Evolutionary conservation across 2,797 vertebrate genomes (phyloP).

Genomic region (Dallia pectoralis): DNA sequence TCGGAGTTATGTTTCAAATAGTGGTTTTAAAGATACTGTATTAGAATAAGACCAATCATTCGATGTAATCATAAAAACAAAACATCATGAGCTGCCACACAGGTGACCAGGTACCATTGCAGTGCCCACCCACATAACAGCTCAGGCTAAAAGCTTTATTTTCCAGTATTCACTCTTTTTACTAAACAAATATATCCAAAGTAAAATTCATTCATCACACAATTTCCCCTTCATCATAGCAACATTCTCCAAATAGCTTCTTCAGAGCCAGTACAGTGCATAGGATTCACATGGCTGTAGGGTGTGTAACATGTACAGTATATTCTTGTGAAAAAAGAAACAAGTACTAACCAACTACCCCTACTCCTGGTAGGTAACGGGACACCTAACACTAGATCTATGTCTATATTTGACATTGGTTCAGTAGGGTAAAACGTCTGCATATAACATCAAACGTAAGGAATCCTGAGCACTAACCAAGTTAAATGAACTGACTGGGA

Average conservation of each 20-base stretch:
- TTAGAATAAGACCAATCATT: constrained; percentile 5
- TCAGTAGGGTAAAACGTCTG: neutral
- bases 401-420: too few relatives aligned
- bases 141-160: constrained; percentile 62
- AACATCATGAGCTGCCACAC: constrained; percentile 66
- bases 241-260: constrained; percentile 28
- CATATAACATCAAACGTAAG: constrained; percentile 21
- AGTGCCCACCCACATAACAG: constrained; percentile 42
- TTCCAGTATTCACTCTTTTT: constrained; percentile 52
- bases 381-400: too few relatives aligned
- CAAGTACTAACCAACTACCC: constrained; percentile 28
- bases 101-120: constrained; percentile 22
- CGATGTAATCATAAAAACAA: constrained; percentile 62
- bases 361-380: constrained; percentile 59
- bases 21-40: constrained; percentile 11
- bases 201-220: constrained; percentile 35
- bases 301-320: too few relatives aligned
- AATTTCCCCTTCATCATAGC: constrained; percentile 40
- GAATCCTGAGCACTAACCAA: too few relatives aligned
- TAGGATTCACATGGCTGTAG: too few relatives aligned
- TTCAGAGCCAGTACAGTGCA: constrained; percentile 1
- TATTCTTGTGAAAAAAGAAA: constrained; percentile 11
- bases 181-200: constrained; percentile 55
- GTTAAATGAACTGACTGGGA: too few relatives aligned
- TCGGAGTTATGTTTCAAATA: constrained; percentile 4